phyloP scores from a whole-genome alignment of 1,140 invertebrate genomes.

The Oryzaephilus surinamensis region DNA sequence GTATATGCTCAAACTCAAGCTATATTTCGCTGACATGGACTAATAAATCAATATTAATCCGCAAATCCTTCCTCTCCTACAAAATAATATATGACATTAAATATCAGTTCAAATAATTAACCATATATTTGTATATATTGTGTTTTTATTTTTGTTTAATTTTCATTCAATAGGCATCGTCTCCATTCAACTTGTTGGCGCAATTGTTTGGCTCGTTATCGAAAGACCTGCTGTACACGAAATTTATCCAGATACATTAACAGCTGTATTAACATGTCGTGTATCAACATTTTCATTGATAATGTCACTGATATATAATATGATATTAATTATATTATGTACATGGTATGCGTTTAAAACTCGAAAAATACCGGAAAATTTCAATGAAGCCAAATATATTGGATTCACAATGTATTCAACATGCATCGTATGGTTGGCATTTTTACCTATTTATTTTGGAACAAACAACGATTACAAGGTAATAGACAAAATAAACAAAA shows the following conservation, averaged over 20 bases:
- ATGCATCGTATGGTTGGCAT: conserved; percentile 65
- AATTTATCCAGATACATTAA: conserved; percentile 45
- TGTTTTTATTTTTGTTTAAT: too few species aligned
- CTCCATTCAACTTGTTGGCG: conserved; percentile 47
- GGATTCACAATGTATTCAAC: conserved; percentile 69
- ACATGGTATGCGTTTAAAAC: conserved; percentile 67
- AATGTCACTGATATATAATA: conserved; percentile 64
- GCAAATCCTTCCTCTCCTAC: too few species aligned
- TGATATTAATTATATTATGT: conserved; percentile 59
- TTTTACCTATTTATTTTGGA: conserved; percentile 61
- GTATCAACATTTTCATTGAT: conserved; percentile 60
- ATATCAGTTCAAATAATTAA: too few species aligned
- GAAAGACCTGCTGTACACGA: conserved; percentile 52
- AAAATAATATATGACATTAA: too few species aligned
- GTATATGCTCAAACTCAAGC: too few species aligned
- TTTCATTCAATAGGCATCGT: conserved; percentile 45
- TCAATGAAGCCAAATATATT: conserved; percentile 61
- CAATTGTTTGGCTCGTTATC: conserved; percentile 55
- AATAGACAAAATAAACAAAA: conserved; percentile 1
- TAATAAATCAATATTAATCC: too few species aligned
- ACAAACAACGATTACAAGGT: conserved; percentile 55
- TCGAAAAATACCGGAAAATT: conserved; percentile 62
- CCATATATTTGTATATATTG: too few species aligned
- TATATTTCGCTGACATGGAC: too few species aligned
- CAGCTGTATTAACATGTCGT: conserved; percentile 55